Evolutionary conservation across 2,113 vertebrate species (phyloP).

Genomic region (Mus spicilegus): DNA sequence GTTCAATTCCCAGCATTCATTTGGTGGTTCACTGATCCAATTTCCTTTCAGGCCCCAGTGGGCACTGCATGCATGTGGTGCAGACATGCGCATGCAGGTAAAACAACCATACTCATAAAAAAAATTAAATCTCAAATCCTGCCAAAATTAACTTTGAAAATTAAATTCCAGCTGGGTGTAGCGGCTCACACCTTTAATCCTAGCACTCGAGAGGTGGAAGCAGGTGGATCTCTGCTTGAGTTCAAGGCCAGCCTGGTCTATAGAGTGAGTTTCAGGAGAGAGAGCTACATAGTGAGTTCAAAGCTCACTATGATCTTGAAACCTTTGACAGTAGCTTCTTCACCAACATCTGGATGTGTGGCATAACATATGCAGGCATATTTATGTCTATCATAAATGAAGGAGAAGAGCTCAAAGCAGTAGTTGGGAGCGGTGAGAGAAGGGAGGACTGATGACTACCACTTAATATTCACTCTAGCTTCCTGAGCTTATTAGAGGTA

Average conservation of each 20-base stretch:
- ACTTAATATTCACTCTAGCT: background rate
- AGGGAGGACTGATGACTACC: background rate
- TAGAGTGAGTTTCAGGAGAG: background rate
- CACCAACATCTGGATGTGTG: background rate
- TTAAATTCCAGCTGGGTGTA: background rate
- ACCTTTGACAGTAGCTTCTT: slow-evolving; percentile 4
- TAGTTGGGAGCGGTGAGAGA: background rate
- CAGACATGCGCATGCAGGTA: background rate
- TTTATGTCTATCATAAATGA: slow-evolving; percentile 12
- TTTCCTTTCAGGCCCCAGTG: background rate
- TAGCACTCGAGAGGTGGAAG: background rate
- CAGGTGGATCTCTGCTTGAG: background rate
- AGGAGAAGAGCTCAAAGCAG: slow-evolving; percentile 3
- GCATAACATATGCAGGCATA: background rate
- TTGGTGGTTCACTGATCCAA: background rate
- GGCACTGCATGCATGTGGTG: background rate
- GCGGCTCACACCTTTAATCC: background rate
- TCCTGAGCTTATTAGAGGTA: slow-evolving; percentile 28
- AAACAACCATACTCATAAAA: background rate
- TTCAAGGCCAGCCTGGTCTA: background rate
- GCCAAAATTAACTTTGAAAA: slow-evolving; percentile 39
- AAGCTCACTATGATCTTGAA: background rate
- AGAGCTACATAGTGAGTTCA: background rate
- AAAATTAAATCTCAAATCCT: background rate
- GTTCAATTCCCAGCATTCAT: background rate